Base-by-base conservation (phyloP, 2,113 vertebrate species). In the Podilymbus podiceps region DNA sequence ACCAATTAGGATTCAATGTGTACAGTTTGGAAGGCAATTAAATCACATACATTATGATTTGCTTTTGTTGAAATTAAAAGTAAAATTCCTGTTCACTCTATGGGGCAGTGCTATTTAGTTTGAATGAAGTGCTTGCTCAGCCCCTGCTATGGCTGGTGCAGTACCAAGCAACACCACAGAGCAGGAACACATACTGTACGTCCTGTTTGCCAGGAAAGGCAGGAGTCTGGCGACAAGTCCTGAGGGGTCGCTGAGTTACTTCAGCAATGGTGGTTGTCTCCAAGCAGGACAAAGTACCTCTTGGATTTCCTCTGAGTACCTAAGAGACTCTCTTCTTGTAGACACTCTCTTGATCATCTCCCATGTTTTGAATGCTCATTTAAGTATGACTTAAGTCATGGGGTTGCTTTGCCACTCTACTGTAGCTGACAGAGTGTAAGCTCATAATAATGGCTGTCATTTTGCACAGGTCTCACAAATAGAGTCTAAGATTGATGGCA, bases 121-220 rank as follows among this genome's bases (percentile, higher is more conserved):
- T 17, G 42, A 46, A 18, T 11, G 38, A 77, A 76, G 35, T 0
- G 0, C 24, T 79, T 50, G 31, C 79, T 90, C 31, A 52, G 47
- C 66, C 90, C 13, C 63, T 74, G 38, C n/a, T 50, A 6, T 53
- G 50, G 8, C 30, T 46, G 24, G 27, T 28, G 24, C 63, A 18
- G 28, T 19, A 23, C 30, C 20, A 63, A 69, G 71, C 64, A 60
- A 24, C 17, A 62, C 2, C 14, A 6, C 8, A 35, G 67, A 44
- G 4, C 40, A 59, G 33, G 63, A 72, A 33, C 0, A 0, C 1
- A 0, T 23, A 30, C 8, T 28, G 4, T 35, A 9, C 31, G 27
- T 30, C 62, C 66, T 59, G 46, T 58, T 56, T 56, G 21, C 46
- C 12, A 16, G 63, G 33, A 79, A 33, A 9, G 12, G 27, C 1